phyloP scores from a whole-genome alignment of 2,888 invertebrate species.

The Xanthorhoe designata region DNA sequence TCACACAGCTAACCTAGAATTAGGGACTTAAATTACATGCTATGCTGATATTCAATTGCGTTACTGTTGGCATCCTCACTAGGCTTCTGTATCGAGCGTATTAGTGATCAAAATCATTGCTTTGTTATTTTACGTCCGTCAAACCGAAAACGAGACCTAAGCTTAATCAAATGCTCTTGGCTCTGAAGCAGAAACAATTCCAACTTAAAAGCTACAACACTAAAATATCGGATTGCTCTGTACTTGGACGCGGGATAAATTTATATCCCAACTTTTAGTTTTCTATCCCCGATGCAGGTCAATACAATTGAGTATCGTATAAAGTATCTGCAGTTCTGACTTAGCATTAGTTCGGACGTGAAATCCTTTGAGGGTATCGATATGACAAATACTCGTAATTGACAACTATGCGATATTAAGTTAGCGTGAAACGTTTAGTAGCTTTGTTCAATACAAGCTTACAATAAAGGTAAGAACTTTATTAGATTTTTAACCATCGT shows the following conservation, averaged over 20 bases:
- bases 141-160: conserved; percentile 16
- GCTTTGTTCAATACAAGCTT: no score
- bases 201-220: conserved; percentile 42
- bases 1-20: no score
- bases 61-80: no score
- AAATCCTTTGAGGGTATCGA: background rate
- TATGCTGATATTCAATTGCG: no score
- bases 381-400: background rate
- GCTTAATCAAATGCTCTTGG: conserved; percentile 44
- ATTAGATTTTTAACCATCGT: no score
- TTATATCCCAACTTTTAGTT: conserved; percentile 69
- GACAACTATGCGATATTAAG: background rate
- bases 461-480: no score
- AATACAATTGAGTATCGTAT: conserved; percentile 58
- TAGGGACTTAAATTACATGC: no score
- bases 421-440: background rate
- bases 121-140: no score
- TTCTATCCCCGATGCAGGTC: conserved; percentile 61
- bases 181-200: conserved; percentile 43
- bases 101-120: no score
- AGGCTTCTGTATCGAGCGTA: no score
- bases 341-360: conserved; percentile 7
- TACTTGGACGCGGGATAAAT: conserved; percentile 59
- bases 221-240: conserved; percentile 42
- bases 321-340: conserved; percentile 22